Percentiles rank a stretch among this genome's conserved stretches.
Evolutionary conservation across 2,113 vertebrate genomes (phyloP).

Genomic region (Mirza zaza): DNA sequence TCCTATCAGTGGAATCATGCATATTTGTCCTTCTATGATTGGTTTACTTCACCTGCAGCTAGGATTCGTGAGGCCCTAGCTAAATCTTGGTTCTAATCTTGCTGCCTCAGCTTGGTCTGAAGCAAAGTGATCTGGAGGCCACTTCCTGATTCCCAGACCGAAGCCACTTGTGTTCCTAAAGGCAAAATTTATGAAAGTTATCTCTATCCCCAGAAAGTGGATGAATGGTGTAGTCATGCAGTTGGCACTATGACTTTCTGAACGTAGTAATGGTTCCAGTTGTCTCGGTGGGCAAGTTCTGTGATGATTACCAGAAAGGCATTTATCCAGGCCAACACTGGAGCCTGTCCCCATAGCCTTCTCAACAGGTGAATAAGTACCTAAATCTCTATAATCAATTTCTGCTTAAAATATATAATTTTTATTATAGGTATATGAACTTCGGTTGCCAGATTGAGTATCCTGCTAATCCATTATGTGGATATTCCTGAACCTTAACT

Average conservation of each 20-base stretch:
- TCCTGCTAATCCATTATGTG: neutral
- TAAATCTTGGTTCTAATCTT: neutral
- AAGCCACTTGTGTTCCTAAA: neutral
- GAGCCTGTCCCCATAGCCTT: accelerated
- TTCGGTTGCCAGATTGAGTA: neutral
- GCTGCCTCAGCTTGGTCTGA: neutral
- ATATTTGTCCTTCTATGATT: too few species aligned
- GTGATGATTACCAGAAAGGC: neutral
- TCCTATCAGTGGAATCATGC: neutral
- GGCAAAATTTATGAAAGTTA: neutral
- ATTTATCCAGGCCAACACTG: too few species aligned
- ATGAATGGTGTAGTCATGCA: neutral
- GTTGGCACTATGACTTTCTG: neutral
- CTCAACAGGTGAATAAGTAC: neutral
- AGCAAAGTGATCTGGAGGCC: neutral
- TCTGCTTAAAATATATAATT: neutral
- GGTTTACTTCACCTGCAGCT: neutral
- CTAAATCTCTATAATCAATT: neutral
- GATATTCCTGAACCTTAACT: neutral
- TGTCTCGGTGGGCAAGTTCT: neutral
- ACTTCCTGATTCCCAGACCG: neutral
- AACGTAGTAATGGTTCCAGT: accelerated
- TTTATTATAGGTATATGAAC: neutral
- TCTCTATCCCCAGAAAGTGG: neutral
- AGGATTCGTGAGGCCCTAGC: too few species aligned